These are phyloP conservation scores for Nemoura dubitans DNA, from an alignment of 2,888 invertebrate genomes.

Conservation along the genomic window DNA sequence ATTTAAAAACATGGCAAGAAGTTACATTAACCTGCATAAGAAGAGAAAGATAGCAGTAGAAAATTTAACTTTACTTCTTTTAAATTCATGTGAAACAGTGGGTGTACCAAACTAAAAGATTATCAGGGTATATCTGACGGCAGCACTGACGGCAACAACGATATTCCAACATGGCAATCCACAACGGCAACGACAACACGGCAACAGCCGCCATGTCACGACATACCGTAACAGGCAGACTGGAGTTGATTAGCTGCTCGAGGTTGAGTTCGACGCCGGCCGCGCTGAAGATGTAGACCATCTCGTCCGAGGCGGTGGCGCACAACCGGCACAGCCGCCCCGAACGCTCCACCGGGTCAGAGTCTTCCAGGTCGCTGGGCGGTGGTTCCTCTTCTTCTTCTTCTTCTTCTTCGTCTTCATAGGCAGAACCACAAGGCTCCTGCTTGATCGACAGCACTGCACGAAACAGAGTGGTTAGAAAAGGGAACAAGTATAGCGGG, in stretches of 20 bases:
- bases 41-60: too few relatives aligned
- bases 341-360: conserved; percentile 16
- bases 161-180: too few relatives aligned
- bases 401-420: conserved; percentile 12
- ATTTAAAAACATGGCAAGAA: too few relatives aligned
- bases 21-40: too few relatives aligned
- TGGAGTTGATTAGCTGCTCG: conserved; percentile 49
- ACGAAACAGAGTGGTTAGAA: neutral
- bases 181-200: too few relatives aligned
- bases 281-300: conserved; percentile 48
- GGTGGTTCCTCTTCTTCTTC: neutral
- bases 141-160: too few relatives aligned
- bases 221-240: conserved; percentile 49
- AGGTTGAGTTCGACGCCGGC: conserved; percentile 46
- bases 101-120: too few relatives aligned
- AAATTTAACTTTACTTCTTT: too few relatives aligned
- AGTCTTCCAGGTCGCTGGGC: conserved; percentile 19
- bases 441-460: conserved; percentile 15
- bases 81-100: too few relatives aligned
- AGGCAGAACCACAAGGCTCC: neutral
- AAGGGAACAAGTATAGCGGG: too few relatives aligned
- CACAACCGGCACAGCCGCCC: conserved; percentile 49
- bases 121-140: too few relatives aligned
- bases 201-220: too few relatives aligned
- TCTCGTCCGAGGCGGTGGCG: conserved; percentile 44